Evolutionary conservation across 1,140 invertebrate species (phyloP), one percentile per base, ranked within the genome.

Genomic region (Drosophila mayri): DNA sequence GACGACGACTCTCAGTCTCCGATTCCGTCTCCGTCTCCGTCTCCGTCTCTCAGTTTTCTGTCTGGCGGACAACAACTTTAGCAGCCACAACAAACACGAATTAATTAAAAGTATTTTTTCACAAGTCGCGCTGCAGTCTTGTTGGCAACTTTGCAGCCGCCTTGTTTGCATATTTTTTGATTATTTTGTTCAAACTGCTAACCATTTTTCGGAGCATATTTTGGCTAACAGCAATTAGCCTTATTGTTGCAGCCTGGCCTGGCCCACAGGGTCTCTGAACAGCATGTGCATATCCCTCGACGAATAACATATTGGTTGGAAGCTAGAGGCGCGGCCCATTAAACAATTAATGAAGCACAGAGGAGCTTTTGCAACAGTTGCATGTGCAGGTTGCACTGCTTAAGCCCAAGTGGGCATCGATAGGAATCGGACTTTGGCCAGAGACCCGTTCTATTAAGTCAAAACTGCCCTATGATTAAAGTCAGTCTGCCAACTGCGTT

Each of bases 51-150:
- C 12, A 47, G 49, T 82, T 67, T 41, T 54, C 11, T 49, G 79
- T 82, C 75, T 72, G 57, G 63, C 55, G 52, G 52, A 47, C 47
- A 76, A 40, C 63, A 57, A 35, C 61, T 78, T 5, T 44, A 41
- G 50, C 59, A 60, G 46, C 59, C 62, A 50, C 62, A 67, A 50
- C 62, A 65, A 72, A 70, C 85, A 85, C 68, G 81, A 84, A 85
- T 90, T 90, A 90, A 90, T 90, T 90, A 90, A 88, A 84, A 75
- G 38, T 54, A 77, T 87, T 88, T 71, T 87, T 87, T 79, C 75
- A 82, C 65, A 81, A 71, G 63, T 76, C 62, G 50, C 59, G 46
- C 41, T 68, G 68, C 50, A 44, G 62, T 61, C 78, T 81, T 78
- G 79, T 81, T 84, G 77, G 65, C 85, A 88, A 77, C 76, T 87